Evolutionary conservation across 2,888 invertebrate genomes (phyloP).

Genomic region (Biston betularia): DNA sequence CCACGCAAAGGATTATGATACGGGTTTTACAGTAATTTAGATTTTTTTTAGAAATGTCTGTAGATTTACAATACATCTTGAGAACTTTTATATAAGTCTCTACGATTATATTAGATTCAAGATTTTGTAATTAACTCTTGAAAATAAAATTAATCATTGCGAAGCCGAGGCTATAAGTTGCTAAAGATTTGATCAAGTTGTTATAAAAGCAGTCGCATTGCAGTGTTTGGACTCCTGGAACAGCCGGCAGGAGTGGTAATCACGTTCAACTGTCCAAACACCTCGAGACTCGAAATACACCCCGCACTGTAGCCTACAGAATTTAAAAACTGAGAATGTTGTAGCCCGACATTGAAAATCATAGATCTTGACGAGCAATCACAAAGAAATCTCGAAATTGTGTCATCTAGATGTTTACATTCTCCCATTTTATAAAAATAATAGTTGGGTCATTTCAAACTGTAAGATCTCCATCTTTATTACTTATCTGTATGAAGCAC

Average conservation of each 20-base stretch:
- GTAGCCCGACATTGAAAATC: background rate
- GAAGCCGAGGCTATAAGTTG: conserved; percentile 42
- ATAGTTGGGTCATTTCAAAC: conserved; percentile 45
- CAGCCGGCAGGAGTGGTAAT: conserved; percentile 50
- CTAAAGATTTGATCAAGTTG: conserved; percentile 61
- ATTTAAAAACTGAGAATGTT: too few relatives aligned
- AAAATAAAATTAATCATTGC: too few relatives aligned
- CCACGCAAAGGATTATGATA: too few relatives aligned
- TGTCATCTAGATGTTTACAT: conserved; percentile 39
- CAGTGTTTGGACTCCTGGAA: conserved; percentile 46
- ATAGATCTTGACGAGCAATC: background rate
- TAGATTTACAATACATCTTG: too few relatives aligned
- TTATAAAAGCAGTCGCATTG: conserved; percentile 54
- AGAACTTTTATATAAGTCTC: too few relatives aligned
- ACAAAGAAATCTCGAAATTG: conserved; percentile 23
- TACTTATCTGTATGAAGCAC: conserved; percentile 59
- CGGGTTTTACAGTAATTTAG: too few relatives aligned
- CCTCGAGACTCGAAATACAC: conserved; percentile 24
- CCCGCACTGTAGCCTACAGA: too few relatives aligned
- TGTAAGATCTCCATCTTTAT: conserved; percentile 61
- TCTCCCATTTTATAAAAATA: conserved; percentile 32
- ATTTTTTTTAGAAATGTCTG: too few relatives aligned
- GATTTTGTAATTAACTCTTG: too few relatives aligned
- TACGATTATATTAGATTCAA: too few relatives aligned
- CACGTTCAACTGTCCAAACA: conserved; percentile 57